Conservation (phyloP, 2,113 vertebrate genomes). For the Podarcis raffonei region DNA sequence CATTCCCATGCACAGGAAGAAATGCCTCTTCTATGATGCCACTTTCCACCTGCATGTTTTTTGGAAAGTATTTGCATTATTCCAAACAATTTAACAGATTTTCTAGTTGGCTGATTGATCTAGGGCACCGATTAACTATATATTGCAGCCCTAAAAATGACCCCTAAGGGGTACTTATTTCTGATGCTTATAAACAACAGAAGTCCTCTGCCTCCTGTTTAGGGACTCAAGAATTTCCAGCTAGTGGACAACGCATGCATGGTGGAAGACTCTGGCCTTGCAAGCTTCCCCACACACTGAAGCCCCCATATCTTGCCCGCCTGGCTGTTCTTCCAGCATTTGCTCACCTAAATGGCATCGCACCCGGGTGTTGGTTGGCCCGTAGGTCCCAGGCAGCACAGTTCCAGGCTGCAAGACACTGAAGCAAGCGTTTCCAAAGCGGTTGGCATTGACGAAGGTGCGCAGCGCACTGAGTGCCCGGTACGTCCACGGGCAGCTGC, state of each 20-base stretch:
- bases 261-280: background rate
- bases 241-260: background rate
- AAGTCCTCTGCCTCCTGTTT: background rate
- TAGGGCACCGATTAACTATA: background rate
- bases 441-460: constrained; percentile 87
- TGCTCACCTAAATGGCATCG: constrained; percentile 85
- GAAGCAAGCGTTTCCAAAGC: constrained; percentile 86
- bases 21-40: background rate
- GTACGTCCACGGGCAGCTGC: constrained; percentile 83
- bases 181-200: background rate
- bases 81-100: background rate
- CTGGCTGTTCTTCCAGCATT: too few relatives aligned
- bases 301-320: background rate
- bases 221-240: background rate
- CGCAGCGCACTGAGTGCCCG: constrained; percentile 82
- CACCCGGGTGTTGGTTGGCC: constrained; percentile 85
- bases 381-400: constrained; percentile 79
- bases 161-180: too few relatives aligned
- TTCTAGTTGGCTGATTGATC: background rate
- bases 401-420: constrained; percentile 83
- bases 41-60: background rate
- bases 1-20: background rate
- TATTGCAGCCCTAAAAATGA: background rate
- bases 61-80: background rate
- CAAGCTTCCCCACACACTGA: too few relatives aligned